These are phyloP conservation scores for Sebastes fasciatus DNA, from an alignment of 2,113 vertebrate genomes.

Conservation along the genomic window DNA sequence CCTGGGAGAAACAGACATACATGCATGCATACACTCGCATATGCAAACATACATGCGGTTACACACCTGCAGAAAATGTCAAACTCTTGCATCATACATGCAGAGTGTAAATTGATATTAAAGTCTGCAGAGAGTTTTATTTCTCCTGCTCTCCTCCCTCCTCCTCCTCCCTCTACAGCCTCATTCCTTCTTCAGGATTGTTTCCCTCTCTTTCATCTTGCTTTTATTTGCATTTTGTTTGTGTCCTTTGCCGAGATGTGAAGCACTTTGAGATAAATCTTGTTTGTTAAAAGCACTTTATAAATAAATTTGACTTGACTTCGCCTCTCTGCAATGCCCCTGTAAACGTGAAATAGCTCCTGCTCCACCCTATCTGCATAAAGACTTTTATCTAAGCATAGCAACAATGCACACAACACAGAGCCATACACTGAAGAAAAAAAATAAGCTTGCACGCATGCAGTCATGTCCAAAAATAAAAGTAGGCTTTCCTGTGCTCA, in stretches of 20 bases:
- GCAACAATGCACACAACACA: constrained; percentile 49
- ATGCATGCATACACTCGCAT: constrained; percentile 11
- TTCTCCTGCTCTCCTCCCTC: constrained; percentile 12
- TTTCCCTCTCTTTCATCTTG: constrained; percentile 48
- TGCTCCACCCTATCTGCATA: constrained; percentile 53
- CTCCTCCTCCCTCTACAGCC: constrained; percentile 21
- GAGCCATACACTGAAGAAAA: neutral
- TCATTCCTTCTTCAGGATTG: constrained; percentile 40
- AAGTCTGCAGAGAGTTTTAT: constrained; percentile 25
- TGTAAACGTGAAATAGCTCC: constrained; percentile 57
- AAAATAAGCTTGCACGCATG: constrained; percentile 12
- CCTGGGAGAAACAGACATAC: constrained; percentile 53
- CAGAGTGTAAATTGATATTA: constrained; percentile 40
- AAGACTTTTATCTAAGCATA: constrained; percentile 55
- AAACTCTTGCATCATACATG: constrained; percentile 47
- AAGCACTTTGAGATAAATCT: constrained; percentile 61
- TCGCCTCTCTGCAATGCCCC: constrained; percentile 24
- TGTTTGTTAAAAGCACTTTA: constrained; percentile 66
- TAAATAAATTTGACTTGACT: constrained; percentile 64
- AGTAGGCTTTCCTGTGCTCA: constrained; percentile 13
- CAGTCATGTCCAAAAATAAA: constrained; percentile 32
- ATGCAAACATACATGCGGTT: constrained; percentile 35
- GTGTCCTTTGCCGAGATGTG: constrained; percentile 48
- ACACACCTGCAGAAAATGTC: constrained; percentile 32
- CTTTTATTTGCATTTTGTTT: constrained; percentile 58